phyloP scores from a whole-genome alignment of 2,113 vertebrate genomes.

The Grantiella picta region DNA sequence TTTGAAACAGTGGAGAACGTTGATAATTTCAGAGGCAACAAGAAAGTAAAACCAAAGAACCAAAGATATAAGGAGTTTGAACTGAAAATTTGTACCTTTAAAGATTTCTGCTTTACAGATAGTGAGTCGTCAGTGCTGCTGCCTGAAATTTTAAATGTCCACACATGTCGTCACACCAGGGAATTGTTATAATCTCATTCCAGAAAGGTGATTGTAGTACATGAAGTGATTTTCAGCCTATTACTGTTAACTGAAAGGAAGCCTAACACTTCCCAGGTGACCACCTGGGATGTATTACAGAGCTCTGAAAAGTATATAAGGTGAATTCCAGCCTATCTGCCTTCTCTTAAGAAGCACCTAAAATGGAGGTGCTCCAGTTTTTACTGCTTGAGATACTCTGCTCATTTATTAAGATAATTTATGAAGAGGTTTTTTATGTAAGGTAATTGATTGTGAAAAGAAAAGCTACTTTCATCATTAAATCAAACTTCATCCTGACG shows the following conservation, averaged over 20 bases:
- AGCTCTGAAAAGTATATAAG: background rate
- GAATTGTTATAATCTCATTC: background rate
- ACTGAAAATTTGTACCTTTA: background rate
- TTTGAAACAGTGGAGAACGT: background rate
- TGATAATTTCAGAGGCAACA: background rate
- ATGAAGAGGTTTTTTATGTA: background rate
- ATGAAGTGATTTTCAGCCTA: background rate
- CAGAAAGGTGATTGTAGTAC: background rate
- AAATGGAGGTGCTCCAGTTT: fast-evolving
- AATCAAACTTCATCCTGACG: background rate
- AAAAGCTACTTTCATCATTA: background rate
- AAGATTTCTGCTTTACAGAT: background rate
- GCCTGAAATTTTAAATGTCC: background rate
- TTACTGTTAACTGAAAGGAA: background rate
- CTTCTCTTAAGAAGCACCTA: background rate
- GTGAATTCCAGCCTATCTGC: fast-evolving
- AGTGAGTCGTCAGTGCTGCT: background rate
- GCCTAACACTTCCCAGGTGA: background rate
- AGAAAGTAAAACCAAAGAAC: background rate
- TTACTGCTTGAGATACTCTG: background rate
- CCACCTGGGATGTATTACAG: background rate
- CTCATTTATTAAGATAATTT: background rate
- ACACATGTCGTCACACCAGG: background rate
- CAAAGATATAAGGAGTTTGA: background rate
- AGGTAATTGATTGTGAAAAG: background rate